Percentiles rank a stretch among this genome's conserved stretches.
Conservation (phyloP, 2,113 vertebrate genomes). For the Abramis brama region DNA sequence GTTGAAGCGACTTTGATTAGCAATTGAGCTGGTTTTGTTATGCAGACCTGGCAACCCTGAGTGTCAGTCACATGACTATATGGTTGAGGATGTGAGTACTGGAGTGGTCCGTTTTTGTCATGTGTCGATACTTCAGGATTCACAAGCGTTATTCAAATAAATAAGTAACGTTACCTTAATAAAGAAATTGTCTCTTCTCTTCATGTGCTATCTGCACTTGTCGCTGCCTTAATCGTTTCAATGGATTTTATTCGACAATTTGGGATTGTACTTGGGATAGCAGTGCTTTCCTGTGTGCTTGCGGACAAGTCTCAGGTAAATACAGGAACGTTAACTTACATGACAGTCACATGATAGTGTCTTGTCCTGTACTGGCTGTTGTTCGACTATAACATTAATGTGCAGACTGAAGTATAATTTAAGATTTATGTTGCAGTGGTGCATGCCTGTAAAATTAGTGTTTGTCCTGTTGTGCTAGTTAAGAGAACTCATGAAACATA, state of each 20-base stretch:
- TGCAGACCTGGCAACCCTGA: no score
- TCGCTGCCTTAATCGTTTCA: background rate
- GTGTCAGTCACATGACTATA: background rate
- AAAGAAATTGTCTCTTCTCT: background rate
- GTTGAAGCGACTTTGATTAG: no score
- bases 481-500: background rate
- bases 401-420: no score
- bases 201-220: background rate
- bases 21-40: no score
- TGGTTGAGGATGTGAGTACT: background rate
- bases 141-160: background rate
- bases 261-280: background rate
- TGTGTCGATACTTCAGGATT: background rate
- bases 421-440: background rate
- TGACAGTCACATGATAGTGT: background rate
- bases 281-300: background rate
- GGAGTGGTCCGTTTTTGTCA: background rate
- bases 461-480: background rate
- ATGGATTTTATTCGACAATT: constrained; percentile 12
- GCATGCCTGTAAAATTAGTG: background rate
- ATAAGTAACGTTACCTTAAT: background rate
- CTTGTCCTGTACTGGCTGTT: background rate
- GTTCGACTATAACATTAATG: background rate
- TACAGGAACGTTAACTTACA: background rate
- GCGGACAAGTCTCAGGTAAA: constrained; percentile 4